Base-by-base conservation (phyloP, 1,140 invertebrate genomes). In the Philotrypesis tridentata region DNA sequence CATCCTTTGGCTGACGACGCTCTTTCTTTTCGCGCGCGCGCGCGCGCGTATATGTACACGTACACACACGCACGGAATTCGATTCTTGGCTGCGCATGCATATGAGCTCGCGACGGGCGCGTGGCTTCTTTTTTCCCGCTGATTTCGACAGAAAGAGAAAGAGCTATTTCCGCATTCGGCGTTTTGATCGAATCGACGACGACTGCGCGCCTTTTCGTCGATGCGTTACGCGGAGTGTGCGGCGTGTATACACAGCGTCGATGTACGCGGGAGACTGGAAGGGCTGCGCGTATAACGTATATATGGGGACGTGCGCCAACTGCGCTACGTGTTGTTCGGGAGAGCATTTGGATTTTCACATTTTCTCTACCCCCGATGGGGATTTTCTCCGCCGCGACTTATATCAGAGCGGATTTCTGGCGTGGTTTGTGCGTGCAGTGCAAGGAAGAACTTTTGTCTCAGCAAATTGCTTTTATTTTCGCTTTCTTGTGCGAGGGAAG, bases 341-440 rank as follows among this genome's bases (percentile, higher is more conserved):
- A 55, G 73, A 73, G 11, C 55, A 40, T 43, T 40, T 9, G 55
- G 60, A 63, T 80, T 72, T 80, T 80, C 37, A 37, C 70, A 0
- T 63, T 29, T 76, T 55, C 48, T 55, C 48, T 5, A 14, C 12
- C 40, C 21, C 48, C 21, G 48, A 5, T 55, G 48, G 48, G n/a
- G n/a, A n/a, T n/a, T n/a, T n/a, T n/a, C n/a, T n/a, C n/a, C n/a
- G n/a, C n/a, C n/a, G n/a, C n/a, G n/a, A n/a, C n/a, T n/a, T n/a
- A n/a, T n/a, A n/a, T n/a, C n/a, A n/a, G n/a, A n/a, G n/a, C n/a
- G n/a, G n/a, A n/a, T n/a, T n/a, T n/a, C n/a, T n/a, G n/a, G n/a
- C n/a, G n/a, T n/a, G n/a, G n/a, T 37, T 37, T 9, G 33, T 37
- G 33, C 33, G 33, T n/a, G n/a, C n/a, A n/a, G n/a, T 37, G 33